Evolutionary conservation across 2,113 vertebrate genomes (phyloP).

Genomic region (Cyanoramphus novaezelandiae): DNA sequence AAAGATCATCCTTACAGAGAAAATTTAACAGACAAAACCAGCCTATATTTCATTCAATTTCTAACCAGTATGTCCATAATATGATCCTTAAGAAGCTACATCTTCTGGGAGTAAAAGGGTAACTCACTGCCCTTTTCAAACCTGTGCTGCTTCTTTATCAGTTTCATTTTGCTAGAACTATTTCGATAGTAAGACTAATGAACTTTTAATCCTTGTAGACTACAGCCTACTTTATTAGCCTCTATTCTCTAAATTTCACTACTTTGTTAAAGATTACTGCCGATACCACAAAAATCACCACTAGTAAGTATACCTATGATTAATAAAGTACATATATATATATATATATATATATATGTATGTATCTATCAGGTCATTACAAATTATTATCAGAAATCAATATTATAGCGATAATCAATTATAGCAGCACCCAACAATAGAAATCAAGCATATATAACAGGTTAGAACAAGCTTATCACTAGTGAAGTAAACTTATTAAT

Average conservation of each 20-base stretch:
- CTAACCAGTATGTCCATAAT: background rate
- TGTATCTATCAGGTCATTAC: background rate
- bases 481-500: background rate
- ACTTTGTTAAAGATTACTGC: background rate
- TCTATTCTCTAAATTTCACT: background rate
- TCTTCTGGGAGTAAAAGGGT: background rate
- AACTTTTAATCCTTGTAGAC: background rate
- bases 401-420: background rate
- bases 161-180: background rate
- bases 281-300: background rate
- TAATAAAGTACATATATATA: background rate
- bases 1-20: background rate
- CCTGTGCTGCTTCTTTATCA: background rate
- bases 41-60: background rate
- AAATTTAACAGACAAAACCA: background rate
- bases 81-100: background rate
- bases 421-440: background rate
- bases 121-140: background rate
- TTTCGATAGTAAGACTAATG: background rate
- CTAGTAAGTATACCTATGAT: background rate
- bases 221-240: background rate
- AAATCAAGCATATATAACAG: background rate
- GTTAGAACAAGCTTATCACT: background rate
- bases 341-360: too few relatives aligned
- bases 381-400: background rate